A percentile compares a stretch with the other conserved stretches of the same genome.
phyloP scores from a whole-genome alignment of 1,140 invertebrate species.

The Eufriesea mexicana region DNA sequence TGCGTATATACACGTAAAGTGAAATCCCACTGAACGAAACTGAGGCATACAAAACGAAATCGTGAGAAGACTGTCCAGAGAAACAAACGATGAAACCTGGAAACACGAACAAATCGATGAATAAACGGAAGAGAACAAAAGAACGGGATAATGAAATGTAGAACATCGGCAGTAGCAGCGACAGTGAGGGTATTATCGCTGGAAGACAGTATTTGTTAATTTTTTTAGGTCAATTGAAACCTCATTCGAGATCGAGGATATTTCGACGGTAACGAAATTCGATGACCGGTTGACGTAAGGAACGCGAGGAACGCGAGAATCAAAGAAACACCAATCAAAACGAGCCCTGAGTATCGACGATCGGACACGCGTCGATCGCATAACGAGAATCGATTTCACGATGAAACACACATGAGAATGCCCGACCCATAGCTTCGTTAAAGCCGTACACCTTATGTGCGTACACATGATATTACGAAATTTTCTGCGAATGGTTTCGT shows the following conservation, averaged over 20 bases:
- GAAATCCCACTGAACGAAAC: not conserved
- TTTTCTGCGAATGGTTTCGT: not conserved
- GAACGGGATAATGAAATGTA: not conserved
- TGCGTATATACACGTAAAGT: not conserved
- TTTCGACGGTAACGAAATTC: not conserved
- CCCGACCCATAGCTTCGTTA: not conserved
- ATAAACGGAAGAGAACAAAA: not conserved
- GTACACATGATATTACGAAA: not conserved
- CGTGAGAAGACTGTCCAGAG: not conserved
- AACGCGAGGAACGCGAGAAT: constrained; percentile 2
- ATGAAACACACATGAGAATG: not conserved
- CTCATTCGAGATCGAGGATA: not conserved
- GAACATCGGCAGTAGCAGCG: not conserved
- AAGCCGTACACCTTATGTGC: not conserved
- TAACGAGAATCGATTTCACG: constrained; percentile 3
- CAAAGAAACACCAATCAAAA: not conserved
- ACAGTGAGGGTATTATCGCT: not conserved
- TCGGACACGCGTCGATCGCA: constrained; percentile 11
- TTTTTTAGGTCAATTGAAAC: not conserved
- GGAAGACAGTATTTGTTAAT: not conserved
- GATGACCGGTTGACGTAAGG: not conserved
- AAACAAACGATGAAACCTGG: not conserved
- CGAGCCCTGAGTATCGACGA: not conserved
- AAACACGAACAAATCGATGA: not conserved
- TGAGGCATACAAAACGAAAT: not conserved